phyloP scores from a whole-genome alignment of 1,140 invertebrate genomes.

The Tribolium madens region DNA sequence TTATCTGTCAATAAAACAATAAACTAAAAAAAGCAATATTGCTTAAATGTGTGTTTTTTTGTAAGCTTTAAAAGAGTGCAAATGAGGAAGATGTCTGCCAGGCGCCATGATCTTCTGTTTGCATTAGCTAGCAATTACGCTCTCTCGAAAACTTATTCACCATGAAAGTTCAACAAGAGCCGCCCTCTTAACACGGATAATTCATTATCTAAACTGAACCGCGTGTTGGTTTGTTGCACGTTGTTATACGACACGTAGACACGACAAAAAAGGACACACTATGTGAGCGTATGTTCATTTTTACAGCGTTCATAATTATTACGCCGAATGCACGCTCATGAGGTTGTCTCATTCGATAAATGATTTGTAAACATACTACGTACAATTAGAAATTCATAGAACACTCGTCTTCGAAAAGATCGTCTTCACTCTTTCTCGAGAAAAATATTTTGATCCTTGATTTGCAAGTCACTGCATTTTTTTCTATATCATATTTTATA shows the following conservation, averaged over 20 bases:
- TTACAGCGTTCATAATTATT: conserved; percentile 13
- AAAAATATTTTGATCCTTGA: neutral
- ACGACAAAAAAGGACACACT: conserved; percentile 9
- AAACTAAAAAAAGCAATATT: neutral
- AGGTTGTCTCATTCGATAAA: conserved; percentile 39
- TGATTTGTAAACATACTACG: conserved; percentile 36
- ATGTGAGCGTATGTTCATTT: neutral
- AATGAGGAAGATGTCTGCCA: conserved; percentile 14
- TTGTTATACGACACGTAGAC: conserved; percentile 14
- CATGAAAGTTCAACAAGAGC: conserved; percentile 34
- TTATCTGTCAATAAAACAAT: conserved; percentile 19
- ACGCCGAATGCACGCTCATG: conserved; percentile 40
- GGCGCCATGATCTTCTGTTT: conserved; percentile 28
- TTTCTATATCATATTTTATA: no score
- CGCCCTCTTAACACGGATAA: conserved; percentile 31
- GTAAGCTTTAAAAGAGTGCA: conserved; percentile 11
- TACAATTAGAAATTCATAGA: conserved; percentile 25
- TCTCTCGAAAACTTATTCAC: conserved; percentile 35
- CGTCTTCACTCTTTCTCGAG: neutral
- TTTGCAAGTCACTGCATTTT: conserved; percentile 21
- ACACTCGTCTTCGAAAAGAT: conserved; percentile 10
- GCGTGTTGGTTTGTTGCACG: conserved; percentile 15
- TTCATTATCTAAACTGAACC: conserved; percentile 34
- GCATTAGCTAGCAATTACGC: conserved; percentile 21
- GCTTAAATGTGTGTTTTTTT: neutral